Evolutionary conservation across 2,888 invertebrate genomes (phyloP).

Genomic region (Cephus rjabovi): DNA sequence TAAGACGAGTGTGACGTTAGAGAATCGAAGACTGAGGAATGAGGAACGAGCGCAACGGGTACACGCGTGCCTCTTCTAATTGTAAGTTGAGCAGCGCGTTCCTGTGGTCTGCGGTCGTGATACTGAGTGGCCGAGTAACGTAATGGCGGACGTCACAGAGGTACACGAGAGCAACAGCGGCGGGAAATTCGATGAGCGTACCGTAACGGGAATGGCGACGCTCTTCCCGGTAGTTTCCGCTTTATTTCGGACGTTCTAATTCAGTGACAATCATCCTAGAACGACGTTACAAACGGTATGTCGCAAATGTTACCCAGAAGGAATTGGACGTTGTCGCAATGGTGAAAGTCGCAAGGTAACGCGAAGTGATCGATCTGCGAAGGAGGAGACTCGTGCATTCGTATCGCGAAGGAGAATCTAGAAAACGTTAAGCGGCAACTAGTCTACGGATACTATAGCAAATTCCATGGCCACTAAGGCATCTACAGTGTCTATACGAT

Average conservation of each 20-base stretch:
- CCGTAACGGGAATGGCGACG: not conserved
- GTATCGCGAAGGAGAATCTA: not conserved
- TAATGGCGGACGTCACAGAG: not conserved
- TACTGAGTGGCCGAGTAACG: not conserved
- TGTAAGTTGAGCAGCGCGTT: not conserved
- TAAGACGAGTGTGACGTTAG: not conserved
- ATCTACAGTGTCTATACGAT: not conserved
- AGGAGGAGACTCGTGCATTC: not conserved
- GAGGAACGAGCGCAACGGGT: not conserved
- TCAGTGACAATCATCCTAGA: not conserved
- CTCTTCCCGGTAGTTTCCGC: not conserved
- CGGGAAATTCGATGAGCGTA: not conserved
- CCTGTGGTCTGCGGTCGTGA: not conserved
- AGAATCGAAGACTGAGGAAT: not conserved
- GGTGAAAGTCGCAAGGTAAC: not conserved
- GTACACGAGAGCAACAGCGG: not conserved
- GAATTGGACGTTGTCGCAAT: not conserved
- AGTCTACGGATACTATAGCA: not conserved
- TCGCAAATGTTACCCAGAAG: not conserved
- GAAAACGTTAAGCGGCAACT: not conserved
- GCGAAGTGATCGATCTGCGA: not conserved
- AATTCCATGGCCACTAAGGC: not conserved
- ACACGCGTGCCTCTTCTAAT: not conserved
- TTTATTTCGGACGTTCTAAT: not conserved
- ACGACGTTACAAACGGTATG: not conserved